A percentile compares a stretch with the other conserved stretches of the same genome.
Evolutionary conservation across 1,140 invertebrate genomes (phyloP).

Genomic region (Armadillidium nasatum): DNA sequence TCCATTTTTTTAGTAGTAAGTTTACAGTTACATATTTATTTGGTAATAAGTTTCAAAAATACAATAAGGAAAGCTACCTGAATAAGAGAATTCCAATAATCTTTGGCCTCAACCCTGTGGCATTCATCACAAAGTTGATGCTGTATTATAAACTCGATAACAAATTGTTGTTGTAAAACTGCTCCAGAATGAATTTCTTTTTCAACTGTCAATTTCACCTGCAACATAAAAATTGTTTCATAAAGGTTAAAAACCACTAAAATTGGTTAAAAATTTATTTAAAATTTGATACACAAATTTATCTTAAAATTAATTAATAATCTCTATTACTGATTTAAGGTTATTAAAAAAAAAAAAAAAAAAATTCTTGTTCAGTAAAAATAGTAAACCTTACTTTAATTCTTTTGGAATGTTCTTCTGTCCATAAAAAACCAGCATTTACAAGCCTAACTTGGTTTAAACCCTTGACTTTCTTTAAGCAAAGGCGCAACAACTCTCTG

Average conservation of each 20-base stretch:
- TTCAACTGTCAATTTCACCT: conserved; percentile 94
- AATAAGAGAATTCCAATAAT: conserved; percentile 90
- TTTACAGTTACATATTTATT: too few species aligned
- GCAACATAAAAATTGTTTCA: too few species aligned
- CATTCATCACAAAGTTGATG: conserved; percentile 97
- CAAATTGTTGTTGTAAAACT: conserved; percentile 83
- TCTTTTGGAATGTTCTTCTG: conserved; percentile 96
- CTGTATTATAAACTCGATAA: conserved; percentile 87
- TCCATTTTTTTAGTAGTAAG: too few species aligned
- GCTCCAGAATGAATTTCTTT: conserved; percentile 81
- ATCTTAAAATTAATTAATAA: too few species aligned
- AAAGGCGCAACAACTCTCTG: conserved; percentile 82
- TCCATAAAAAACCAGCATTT: conserved; percentile 97
- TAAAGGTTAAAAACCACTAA: too few species aligned
- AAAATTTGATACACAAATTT: too few species aligned
- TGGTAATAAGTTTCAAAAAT: too few species aligned
- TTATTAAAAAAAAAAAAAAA: too few species aligned
- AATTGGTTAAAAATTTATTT: too few species aligned
- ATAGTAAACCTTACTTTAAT: conserved; percentile 88
- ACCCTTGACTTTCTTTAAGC: conserved; percentile 90
- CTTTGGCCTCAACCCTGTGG: conserved; percentile 92
- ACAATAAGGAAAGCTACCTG: too few species aligned
- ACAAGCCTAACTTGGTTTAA: conserved; percentile 82
- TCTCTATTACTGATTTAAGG: too few species aligned
- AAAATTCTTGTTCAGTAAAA: too few species aligned